phyloP scores from a whole-genome alignment of 2,113 vertebrate genomes.

The Macaca mulatta region DNA sequence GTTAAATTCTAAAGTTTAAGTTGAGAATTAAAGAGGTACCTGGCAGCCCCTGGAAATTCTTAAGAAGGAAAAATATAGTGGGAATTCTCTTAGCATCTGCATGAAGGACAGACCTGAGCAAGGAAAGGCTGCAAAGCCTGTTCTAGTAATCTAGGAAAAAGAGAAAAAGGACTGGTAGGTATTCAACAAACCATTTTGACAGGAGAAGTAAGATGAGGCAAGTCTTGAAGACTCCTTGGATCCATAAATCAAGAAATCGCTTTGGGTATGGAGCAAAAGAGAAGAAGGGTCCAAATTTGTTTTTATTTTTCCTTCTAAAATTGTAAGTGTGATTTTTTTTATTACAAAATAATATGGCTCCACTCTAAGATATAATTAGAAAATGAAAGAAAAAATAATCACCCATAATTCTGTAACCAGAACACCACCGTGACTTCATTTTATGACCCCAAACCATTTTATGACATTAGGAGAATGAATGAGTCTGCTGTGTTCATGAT shows the following conservation, averaged over 20 bases:
- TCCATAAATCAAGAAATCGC: slow-evolving; percentile 35
- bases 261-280: not conserved
- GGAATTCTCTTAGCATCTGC: not conserved
- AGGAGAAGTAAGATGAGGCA: not conserved
- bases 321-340: slow-evolving; percentile 35
- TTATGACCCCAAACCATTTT: not conserved
- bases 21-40: not conserved
- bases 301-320: slow-evolving; percentile 60
- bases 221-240: not conserved
- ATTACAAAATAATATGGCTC: slow-evolving; percentile 21
- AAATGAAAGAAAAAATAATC: slow-evolving; percentile 46
- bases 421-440: not conserved
- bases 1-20: not conserved
- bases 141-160: slow-evolving; percentile 28
- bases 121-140: not conserved
- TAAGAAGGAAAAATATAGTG: not conserved
- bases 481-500: not conserved
- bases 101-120: not conserved
- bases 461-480: not conserved
- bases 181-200: not conserved
- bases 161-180: not conserved
- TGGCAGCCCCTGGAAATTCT: not conserved
- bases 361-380: not conserved
- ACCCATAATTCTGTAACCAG: not conserved
- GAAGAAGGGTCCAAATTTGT: slow-evolving; percentile 6